Conservation (phyloP, 2,113 vertebrate genomes). For the Dromaius novaehollandiae region DNA sequence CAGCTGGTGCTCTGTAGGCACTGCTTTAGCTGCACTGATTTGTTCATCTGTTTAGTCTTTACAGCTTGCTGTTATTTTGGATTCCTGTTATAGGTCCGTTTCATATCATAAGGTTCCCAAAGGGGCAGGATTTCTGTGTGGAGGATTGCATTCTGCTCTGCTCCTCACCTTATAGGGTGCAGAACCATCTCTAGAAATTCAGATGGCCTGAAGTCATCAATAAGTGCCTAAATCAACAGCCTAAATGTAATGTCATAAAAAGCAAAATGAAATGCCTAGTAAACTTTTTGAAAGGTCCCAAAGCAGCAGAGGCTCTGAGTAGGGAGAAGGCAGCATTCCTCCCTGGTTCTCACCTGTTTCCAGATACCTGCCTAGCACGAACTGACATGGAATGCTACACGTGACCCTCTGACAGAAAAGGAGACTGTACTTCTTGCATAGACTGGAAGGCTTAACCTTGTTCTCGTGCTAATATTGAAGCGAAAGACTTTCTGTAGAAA, state of each 20-base stretch:
- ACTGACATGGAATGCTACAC: neutral
- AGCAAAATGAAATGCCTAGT: neutral
- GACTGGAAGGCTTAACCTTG: neutral
- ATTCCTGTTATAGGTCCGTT: neutral
- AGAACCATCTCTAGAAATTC: neutral
- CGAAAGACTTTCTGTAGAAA: neutral
- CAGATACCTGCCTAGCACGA: neutral
- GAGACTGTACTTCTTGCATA: neutral
- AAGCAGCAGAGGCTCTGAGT: neutral
- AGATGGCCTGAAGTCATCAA: neutral
- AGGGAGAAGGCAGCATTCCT: neutral
- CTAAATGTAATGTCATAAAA: neutral
- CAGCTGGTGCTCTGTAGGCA: no score
- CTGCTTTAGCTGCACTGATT: neutral
- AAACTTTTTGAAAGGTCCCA: neutral
- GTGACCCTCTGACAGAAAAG: neutral
- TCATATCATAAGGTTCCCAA: neutral
- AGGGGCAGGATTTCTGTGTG: neutral
- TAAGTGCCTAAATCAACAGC: neutral
- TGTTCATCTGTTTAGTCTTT: neutral
- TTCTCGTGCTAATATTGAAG: neutral
- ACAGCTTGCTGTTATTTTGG: neutral
- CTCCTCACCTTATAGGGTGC: neutral
- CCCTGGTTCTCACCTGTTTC: neutral
- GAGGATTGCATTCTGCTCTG: neutral